Evolutionary conservation across 2,888 invertebrate genomes (phyloP), one percentile per base, ranked within the genome.

Genomic region (Drosophila stalkeri): DNA sequence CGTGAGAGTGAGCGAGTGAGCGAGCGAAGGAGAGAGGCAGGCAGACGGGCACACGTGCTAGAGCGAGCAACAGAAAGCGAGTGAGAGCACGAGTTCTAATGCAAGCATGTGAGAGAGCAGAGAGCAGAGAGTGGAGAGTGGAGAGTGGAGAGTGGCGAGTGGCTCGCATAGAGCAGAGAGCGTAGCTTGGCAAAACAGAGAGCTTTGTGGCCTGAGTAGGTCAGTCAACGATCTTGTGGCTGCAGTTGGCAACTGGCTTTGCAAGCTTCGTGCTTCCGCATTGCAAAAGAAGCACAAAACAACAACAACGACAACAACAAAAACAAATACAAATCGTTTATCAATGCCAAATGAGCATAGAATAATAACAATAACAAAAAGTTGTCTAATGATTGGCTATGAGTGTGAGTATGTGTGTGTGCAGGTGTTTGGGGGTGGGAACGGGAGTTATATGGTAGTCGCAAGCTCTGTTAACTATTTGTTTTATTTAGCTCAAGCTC

Each of bases 161-260:
- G 12, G 33, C 37, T 52, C 33, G 37, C 16, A 41, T 7, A 52
- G 37, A 46, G 49, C 16, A 6, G 37, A 35, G 47, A 23, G 59
- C 16, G 49, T 35, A 43, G 18, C 18, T 54, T 57, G 60, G 46
- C 37, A 18, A 37, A 37, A 12, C 35, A 35, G 16, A 65, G 51
- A 60, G 64, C 67, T 64, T 43, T 11, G 18, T 51, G 18, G 44
- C 49, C 72, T 77, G 86, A 90, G 81, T 86, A 88, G 86, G 86
- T 86, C 86, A 90, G 79, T 90, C 90, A 88, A 88, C 83, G 90
- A 88, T 90, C 86, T 76, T 70, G 66, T 68, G 41, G 46, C 59
- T 64, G 59, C 67, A 62, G 51, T 71, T 76, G 81, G 43, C 71
- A 90, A 90, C 89, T 86, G 90, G 90, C 89, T 86, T 88, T 88